A percentile compares a stretch with the other conserved stretches of the same genome.
These are phyloP conservation scores for Lepus americanus DNA, from an alignment of 2,113 vertebrate genomes.

Conservation along the genomic window DNA sequence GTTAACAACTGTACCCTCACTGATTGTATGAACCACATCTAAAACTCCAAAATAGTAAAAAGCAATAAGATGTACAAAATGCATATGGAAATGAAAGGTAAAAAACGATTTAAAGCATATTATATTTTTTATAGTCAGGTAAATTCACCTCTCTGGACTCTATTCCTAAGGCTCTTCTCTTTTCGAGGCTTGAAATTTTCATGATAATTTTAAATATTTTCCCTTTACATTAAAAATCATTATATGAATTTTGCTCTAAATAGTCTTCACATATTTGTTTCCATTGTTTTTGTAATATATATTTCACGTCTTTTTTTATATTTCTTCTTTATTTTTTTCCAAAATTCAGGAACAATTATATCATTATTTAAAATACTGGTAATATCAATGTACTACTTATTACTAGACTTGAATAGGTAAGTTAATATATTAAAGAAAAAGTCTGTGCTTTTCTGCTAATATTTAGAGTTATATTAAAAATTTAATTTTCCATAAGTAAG, in stretches of 20 bases:
- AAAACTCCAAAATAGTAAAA: conserved; percentile 36
- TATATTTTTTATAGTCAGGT: conserved; percentile 8
- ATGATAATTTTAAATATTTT: conserved; percentile 50
- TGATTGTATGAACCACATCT: conserved; percentile 1
- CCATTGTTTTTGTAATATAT: neutral
- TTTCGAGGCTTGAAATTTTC: conserved; percentile 19
- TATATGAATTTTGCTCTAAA: neutral
- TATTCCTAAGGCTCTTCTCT: conserved; percentile 46
- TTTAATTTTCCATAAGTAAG: conserved; percentile 26
- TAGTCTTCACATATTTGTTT: neutral
- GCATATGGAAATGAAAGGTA: conserved; percentile 27
- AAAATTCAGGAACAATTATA: neutral
- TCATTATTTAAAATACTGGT: neutral
- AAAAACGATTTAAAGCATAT: conserved; percentile 60
- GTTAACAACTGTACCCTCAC: neutral
- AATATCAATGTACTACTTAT: neutral
- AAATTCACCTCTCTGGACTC: conserved; percentile 49
- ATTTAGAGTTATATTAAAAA: neutral
- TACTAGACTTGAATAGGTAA: neutral
- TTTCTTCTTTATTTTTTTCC: neutral
- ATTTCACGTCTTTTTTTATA: conserved; percentile 21
- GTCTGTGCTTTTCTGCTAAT: neutral
- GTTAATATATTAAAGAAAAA: neutral
- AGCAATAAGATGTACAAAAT: conserved; percentile 67
- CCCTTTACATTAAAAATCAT: neutral